These are phyloP conservation scores for Sphenopsis melanotis DNA, from an alignment of 2,797 vertebrate genomes.

Conservation along the genomic window DNA sequence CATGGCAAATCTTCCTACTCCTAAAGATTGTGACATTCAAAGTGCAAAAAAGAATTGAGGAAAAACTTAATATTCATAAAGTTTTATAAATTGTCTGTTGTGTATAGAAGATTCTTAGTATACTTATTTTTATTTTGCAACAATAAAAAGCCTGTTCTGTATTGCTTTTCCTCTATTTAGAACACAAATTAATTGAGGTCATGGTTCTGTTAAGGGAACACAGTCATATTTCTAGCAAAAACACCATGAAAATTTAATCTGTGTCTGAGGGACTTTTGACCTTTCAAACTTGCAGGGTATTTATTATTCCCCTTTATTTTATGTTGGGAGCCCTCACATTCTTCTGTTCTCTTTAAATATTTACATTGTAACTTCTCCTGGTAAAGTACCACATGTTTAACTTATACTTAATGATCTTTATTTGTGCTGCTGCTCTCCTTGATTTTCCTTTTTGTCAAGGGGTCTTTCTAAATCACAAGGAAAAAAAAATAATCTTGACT, in stretches of 20 bases:
- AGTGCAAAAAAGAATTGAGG: not conserved
- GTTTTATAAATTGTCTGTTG: not conserved
- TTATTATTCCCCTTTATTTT: constrained; percentile 58
- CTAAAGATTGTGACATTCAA: not conserved
- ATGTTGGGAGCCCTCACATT: constrained; percentile 17
- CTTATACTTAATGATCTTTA: not conserved
- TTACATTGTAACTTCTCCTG: constrained; percentile 9
- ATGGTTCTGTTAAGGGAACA: constrained; percentile 18
- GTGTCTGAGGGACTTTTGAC: constrained; percentile 54
- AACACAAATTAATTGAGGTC: constrained; percentile 55
- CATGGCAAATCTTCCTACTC: not conserved
- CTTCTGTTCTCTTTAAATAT: constrained; percentile 62
- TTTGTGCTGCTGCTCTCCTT: not conserved
- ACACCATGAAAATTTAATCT: constrained; percentile 64
- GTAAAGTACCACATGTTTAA: not conserved
- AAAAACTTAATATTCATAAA: not conserved
- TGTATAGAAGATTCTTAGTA: not conserved
- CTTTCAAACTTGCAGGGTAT: constrained; percentile 52
- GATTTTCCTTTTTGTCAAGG: not conserved
- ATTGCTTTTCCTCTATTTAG: constrained; percentile 4
- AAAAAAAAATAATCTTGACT: not conserved
- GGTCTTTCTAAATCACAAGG: not conserved
- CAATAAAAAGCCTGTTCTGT: not conserved
- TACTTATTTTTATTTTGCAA: constrained; percentile 15
- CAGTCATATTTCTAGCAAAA: constrained; percentile 37